Base-by-base conservation (phyloP, 1,140 invertebrate species). In the Halotydeus destructor region DNA sequence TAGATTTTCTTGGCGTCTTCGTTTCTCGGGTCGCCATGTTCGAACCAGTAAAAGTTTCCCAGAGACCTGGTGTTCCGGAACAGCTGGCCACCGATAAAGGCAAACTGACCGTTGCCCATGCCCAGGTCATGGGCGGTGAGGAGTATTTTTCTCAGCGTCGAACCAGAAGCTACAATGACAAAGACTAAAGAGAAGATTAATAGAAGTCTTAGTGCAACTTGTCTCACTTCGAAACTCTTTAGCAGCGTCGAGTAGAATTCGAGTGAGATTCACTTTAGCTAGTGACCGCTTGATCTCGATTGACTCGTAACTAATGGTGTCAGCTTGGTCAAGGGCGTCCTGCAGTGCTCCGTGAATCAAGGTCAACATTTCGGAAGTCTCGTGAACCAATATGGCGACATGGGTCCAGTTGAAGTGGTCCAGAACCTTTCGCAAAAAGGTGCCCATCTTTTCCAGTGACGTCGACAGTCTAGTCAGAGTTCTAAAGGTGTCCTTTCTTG, bases 401-500 rank as follows among this genome's bases (percentile, higher is more conserved):
- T 44, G 43, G 23, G 19, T 41, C 43, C 43, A 44, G 3, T 18
- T 5, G 18, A 44, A 44, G 5, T 16, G 3, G 12, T 32, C 11
- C 23, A 44, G 40, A 0, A 44, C 22, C 30, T 41, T 21, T n/a
- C 6, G 8, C 3, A 44, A n/a, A 12, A 45, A 43, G 16, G 31
- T 19, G 22, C 38, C 39, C 43, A 43, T 14, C 14, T 45, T 45
- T 22, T 14, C 43, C 16, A 44, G 16, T 19, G 39, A 45, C 34
- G 32, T 42, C 19, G 44, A 43, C 11, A 45, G 18, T 21, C 8
- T 11, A 27, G 81, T 88, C 47, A 88, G 54, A 0, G 80, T 85
- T 2, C 75, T 74, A 52, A 80, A 85, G 54, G 80, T 76, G 21
- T 71, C 76, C 60, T 84, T 85, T 57, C 83, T 76, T 54, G 81